Evolutionary conservation across 2,797 vertebrate species (phyloP).

Genomic region (Xenentodon cancila): DNA sequence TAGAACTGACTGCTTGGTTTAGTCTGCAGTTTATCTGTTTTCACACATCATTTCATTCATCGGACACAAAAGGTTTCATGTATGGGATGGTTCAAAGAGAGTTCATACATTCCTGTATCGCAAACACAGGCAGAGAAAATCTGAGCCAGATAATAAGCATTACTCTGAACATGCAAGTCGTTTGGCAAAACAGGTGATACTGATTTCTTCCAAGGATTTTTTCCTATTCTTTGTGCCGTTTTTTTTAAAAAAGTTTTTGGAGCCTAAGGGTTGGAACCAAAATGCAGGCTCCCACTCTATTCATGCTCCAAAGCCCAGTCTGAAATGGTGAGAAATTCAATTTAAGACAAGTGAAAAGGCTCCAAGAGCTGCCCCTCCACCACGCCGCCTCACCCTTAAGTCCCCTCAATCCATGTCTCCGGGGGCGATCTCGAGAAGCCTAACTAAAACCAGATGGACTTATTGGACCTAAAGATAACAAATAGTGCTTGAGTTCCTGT

Average conservation of each 20-base stretch:
- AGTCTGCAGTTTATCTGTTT: constrained; percentile 70
- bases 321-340: constrained; percentile 97
- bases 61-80: constrained; percentile 70
- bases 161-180: constrained; percentile 84
- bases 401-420: constrained; percentile 81
- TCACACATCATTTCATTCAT: constrained; percentile 67
- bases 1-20: constrained; percentile 51
- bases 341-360: constrained; percentile 80
- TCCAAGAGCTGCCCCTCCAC: constrained; percentile 65
- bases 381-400: constrained; percentile 76
- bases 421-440: constrained; percentile 90
- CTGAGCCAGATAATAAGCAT: constrained; percentile 82
- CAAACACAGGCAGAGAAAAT: constrained; percentile 78
- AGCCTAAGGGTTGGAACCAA: constrained; percentile 82
- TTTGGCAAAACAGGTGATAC: constrained; percentile 92
- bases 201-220: constrained; percentile 85
- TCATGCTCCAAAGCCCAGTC: constrained; percentile 86
- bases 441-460: constrained; percentile 99
- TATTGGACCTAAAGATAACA: constrained; percentile 97
- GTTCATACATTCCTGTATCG: constrained; percentile 81
- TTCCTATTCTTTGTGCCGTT: constrained; percentile 11
- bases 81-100: constrained; percentile 80
- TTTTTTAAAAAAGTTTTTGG: constrained; percentile 57
- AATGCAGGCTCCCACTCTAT: constrained; percentile 79
- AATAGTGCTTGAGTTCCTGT: constrained; percentile 89